Conservation (phyloP, 2,797 vertebrate species). For the Mycteria americana region DNA sequence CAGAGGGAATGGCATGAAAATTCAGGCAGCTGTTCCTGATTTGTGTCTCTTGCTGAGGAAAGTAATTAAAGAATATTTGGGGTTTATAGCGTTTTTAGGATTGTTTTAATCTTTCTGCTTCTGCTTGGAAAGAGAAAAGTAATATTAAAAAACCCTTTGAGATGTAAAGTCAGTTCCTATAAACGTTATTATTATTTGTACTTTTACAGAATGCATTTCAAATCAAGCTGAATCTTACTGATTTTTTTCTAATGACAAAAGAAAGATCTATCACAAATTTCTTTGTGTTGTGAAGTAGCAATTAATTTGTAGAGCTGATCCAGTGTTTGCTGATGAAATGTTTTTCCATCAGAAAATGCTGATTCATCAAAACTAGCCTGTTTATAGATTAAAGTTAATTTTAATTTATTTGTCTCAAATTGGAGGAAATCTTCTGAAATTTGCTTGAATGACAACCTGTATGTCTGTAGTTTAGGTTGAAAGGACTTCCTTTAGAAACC, state of each 20-base stretch:
- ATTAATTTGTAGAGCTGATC: constrained; percentile 43
- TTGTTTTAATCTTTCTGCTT: constrained; percentile 28
- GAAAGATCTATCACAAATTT: constrained; percentile 16
- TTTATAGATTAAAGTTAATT: constrained; percentile 10
- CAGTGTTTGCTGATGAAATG: constrained; percentile 12
- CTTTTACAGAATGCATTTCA: constrained; percentile 21
- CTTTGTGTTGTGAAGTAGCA: constrained; percentile 15
- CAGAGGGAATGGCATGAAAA: background rate
- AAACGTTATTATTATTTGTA: constrained; percentile 21
- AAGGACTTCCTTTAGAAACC: background rate
- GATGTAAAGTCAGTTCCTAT: background rate
- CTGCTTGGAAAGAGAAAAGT: background rate
- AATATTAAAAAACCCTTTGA: background rate
- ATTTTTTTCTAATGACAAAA: constrained; percentile 38
- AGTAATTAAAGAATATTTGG: constrained; percentile 14
- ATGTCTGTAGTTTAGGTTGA: background rate
- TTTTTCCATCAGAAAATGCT: constrained; percentile 14
- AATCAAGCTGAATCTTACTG: constrained; percentile 23
- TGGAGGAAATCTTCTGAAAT: background rate
- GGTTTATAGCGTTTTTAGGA: background rate
- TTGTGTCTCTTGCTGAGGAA: background rate
- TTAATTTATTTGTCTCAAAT: background rate
- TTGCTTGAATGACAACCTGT: background rate
- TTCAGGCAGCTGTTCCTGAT: constrained; percentile 1
- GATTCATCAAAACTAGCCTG: background rate